These are phyloP conservation scores for Apostichopus japonicus DNA, from an alignment of 35 echinoderm and acorn worm genomes.

Conservation along the genomic window DNA sequence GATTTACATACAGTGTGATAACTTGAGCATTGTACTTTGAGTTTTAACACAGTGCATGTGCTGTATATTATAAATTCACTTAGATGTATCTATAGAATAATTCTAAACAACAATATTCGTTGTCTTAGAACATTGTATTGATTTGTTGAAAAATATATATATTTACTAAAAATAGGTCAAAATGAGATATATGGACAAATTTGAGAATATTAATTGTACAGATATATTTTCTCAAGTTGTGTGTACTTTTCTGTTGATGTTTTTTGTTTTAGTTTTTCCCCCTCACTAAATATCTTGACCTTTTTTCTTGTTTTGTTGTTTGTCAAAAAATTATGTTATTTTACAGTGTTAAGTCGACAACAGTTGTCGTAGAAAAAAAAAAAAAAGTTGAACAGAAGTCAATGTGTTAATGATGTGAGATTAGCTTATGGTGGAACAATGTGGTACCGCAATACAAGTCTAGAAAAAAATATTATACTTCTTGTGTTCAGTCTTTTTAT, in stretches of 20 bases:
- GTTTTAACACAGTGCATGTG: not conserved
- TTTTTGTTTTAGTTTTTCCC: constrained; percentile 4
- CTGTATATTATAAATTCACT: constrained; percentile 37
- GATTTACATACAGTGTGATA: too few relatives aligned
- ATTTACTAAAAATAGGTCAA: constrained; percentile 45
- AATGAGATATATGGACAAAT: constrained; percentile 46
- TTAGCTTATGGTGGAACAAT: constrained; percentile 21
- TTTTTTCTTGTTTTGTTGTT: constrained; percentile 15
- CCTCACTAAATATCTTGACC: not conserved
- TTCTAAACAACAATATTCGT: not conserved
- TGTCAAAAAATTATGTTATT: constrained; percentile 17
- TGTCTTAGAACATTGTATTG: not conserved
- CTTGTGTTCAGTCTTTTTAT: not conserved
- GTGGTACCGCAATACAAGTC: constrained; percentile 43
- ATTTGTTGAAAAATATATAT: constrained; percentile 26
- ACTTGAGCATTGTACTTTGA: too few relatives aligned
- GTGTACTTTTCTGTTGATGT: constrained; percentile 21
- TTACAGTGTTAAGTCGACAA: constrained; percentile 4
- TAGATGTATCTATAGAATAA: constrained; percentile 37
- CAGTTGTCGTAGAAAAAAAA: constrained; percentile 13
- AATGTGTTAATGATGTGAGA: constrained; percentile 48
- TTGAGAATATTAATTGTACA: constrained; percentile 50
- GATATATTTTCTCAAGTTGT: constrained; percentile 47
- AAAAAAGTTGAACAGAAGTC: constrained; percentile 26
- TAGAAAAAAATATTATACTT: not conserved